phyloP scores from a whole-genome alignment of 1,140 invertebrate genomes.

The Zaprionus capensis region DNA sequence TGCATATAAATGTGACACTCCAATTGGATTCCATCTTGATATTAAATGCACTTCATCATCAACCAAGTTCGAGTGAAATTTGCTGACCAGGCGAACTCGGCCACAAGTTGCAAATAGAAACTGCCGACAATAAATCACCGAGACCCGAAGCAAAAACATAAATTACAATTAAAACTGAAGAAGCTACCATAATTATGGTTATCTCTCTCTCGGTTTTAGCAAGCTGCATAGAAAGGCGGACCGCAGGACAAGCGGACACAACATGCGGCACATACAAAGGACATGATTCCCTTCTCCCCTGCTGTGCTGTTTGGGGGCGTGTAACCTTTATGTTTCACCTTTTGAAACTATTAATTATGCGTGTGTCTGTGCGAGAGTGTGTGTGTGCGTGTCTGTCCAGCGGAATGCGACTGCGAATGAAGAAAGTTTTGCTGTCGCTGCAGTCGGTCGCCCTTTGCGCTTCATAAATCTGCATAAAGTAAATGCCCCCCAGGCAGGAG shows the following conservation, averaged over 20 bases:
- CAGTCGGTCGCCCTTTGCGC: constrained; percentile 44
- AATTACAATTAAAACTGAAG: constrained; percentile 77
- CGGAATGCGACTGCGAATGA: constrained; percentile 42
- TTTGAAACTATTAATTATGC: constrained; percentile 75
- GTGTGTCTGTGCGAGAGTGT: not conserved
- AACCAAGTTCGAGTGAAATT: not conserved
- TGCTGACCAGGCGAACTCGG: not conserved
- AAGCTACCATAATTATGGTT: constrained; percentile 61
- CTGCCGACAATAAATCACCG: constrained; percentile 58
- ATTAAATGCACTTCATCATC: not conserved
- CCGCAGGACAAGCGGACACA: constrained; percentile 32
- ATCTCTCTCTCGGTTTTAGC: constrained; percentile 44
- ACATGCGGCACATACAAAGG: constrained; percentile 40
- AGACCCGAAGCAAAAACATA: constrained; percentile 54
- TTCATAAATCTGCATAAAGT: constrained; percentile 75
- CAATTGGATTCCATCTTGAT: not conserved
- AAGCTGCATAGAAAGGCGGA: not conserved
- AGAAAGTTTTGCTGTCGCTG: constrained; percentile 72
- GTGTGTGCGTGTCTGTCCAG: constrained; percentile 3
- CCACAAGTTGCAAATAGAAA: constrained; percentile 7
- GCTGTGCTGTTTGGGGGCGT: constrained; percentile 20
- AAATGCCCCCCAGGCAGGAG: constrained; percentile 45
- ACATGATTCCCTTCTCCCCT: not conserved
- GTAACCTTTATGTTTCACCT: constrained; percentile 67
- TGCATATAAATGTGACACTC: not conserved